A percentile compares a stretch with the other conserved stretches of the same genome.
phyloP scores from a whole-genome alignment of 2,888 invertebrate genomes.

The Mythimna ferrago region DNA sequence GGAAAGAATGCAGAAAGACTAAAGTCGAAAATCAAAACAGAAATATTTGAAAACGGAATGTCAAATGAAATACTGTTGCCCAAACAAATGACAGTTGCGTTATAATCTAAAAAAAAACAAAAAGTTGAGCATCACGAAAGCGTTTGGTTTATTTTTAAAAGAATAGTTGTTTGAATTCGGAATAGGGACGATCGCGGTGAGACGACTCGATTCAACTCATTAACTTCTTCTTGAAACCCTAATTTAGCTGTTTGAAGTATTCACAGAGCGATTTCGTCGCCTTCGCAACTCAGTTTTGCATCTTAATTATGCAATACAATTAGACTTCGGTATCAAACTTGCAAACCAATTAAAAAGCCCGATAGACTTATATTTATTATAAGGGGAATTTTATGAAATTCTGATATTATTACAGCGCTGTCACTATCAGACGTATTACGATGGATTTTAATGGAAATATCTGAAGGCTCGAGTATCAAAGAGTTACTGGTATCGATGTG shows the following conservation, averaged over 20 bases:
- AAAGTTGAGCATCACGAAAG: conserved; percentile 23
- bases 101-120: conserved; percentile 10
- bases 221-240: conserved; percentile 80
- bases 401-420: conserved; percentile 47
- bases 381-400: conserved; percentile 26
- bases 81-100: conserved; percentile 29
- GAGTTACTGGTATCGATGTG: conserved; percentile 51
- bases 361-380: conserved; percentile 29
- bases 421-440: conserved; percentile 58
- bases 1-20: conserved; percentile 15
- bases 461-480: conserved; percentile 61
- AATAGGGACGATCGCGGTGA: conserved; percentile 64
- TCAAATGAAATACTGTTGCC: conserved; percentile 23
- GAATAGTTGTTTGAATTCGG: conserved; percentile 59
- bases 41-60: conserved; percentile 37
- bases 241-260: conserved; percentile 85
- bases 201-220: conserved; percentile 77
- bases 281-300: conserved; percentile 68
- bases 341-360: conserved; percentile 69
- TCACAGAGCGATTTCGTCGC: conserved; percentile 79
- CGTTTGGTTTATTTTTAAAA: conserved; percentile 44
- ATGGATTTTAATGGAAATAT: conserved; percentile 63
- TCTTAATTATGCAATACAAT: conserved; percentile 80
- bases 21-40: conserved; percentile 3
- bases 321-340: conserved; percentile 73